Evolutionary conservation across 1,140 invertebrate genomes (phyloP).

Genomic region (Drosophila athabasca): DNA sequence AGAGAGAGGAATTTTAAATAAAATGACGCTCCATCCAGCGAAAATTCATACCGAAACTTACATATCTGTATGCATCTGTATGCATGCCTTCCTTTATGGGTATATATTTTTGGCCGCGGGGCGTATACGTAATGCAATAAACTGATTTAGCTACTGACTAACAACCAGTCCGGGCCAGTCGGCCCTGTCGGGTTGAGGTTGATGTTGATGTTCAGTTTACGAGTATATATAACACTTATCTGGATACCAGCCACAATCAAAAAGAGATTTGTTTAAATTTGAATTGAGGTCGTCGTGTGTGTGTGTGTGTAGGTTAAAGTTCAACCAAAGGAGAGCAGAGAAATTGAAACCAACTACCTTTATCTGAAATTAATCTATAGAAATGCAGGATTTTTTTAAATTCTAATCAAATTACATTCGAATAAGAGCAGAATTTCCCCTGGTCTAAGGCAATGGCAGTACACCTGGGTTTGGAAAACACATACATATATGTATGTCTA

Average conservation of each 20-base stretch:
- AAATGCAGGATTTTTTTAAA: no score
- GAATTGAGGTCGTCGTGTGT: constrained; percentile 1
- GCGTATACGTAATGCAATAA: constrained; percentile 59
- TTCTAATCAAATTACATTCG: no score
- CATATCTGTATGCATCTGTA: background rate
- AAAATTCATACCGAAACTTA: background rate
- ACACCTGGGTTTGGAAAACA: no score
- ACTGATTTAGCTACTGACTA: constrained; percentile 31
- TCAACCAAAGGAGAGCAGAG: no score
- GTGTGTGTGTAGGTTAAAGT: background rate
- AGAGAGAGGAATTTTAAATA: constrained; percentile 37
- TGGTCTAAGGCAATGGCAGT: no score
- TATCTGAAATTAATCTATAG: no score
- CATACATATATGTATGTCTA: no score
- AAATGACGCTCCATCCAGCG: constrained; percentile 28
- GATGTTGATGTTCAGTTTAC: no score
- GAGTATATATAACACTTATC: constrained; percentile 15
- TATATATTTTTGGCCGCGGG: constrained; percentile 23
- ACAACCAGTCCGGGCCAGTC: background rate
- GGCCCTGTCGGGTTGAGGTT: no score
- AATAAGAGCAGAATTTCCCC: no score
- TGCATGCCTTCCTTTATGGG: background rate
- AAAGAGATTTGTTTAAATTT: constrained; percentile 31
- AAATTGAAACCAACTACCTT: background rate
- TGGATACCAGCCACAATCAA: constrained; percentile 31